Evolutionary conservation across 2,113 vertebrate genomes (phyloP).

Genomic region (Orycteropus afer): DNA sequence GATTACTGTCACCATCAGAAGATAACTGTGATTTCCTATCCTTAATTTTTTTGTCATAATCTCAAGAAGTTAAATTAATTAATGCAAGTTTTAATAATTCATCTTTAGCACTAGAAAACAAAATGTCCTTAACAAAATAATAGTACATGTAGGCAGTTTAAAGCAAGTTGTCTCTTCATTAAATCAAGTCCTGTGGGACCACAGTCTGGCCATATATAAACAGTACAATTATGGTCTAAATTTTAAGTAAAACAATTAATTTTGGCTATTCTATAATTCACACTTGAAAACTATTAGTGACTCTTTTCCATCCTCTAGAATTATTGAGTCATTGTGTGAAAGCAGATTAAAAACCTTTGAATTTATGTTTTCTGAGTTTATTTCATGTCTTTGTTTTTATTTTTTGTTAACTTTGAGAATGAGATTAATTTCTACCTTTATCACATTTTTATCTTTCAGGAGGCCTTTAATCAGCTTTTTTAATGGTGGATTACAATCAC

Average conservation of each 20-base stretch:
- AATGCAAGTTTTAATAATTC: constrained; percentile 11
- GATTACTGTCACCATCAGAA: constrained; percentile 19
- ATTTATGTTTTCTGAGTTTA: constrained; percentile 35
- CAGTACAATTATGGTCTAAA: background rate
- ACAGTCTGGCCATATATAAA: background rate
- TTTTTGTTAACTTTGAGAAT: background rate
- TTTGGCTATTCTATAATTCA: constrained; percentile 1
- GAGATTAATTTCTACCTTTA: constrained; percentile 29
- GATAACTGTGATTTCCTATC: constrained; percentile 45
- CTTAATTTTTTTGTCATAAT: constrained; percentile 14
- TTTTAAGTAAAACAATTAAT: constrained; percentile 44
- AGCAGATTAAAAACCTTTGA: constrained; percentile 11
- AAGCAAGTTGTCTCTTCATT: constrained; percentile 48
- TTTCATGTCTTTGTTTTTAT: background rate
- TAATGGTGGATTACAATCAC: background rate
- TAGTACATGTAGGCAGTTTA: background rate
- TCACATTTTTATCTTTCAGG: constrained; percentile 24
- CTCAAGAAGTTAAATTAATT: constrained; percentile 43
- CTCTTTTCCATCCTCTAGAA: background rate
- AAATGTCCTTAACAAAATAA: constrained; percentile 26
- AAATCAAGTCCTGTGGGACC: background rate
- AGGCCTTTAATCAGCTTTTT: constrained; percentile 21
- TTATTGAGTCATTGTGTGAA: constrained; percentile 41
- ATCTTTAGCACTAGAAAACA: constrained; percentile 6
- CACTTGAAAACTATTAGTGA: constrained; percentile 47